Conservation (phyloP, 1,140 invertebrate genomes). For the Drosophila sp. region DNA sequence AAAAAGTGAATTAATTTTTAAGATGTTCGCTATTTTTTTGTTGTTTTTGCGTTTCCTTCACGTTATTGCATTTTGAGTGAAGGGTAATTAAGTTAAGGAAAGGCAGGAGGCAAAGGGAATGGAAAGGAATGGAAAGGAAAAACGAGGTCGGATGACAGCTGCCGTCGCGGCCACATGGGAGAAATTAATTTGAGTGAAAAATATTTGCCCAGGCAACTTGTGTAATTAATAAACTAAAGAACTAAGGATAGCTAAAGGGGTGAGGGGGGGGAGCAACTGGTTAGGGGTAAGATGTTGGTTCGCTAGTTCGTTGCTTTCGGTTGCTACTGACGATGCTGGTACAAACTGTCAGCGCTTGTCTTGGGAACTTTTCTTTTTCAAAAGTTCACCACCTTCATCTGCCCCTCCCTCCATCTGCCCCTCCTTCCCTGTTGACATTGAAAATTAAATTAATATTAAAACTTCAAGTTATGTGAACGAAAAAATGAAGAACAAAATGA, state of each 20-base stretch:
- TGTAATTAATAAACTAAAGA: constrained; percentile 75
- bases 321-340: constrained; percentile 24
- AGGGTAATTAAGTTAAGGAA: constrained; percentile 46
- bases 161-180: constrained; percentile 70
- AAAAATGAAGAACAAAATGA: background rate
- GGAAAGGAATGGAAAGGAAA: constrained; percentile 5
- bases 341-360: constrained; percentile 72
- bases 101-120: background rate
- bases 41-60: constrained; percentile 17
- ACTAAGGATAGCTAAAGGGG: constrained; percentile 1
- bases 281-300: background rate
- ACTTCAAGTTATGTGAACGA: constrained; percentile 4
- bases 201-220: constrained; percentile 74
- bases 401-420: constrained; percentile 14
- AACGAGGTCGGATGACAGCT: constrained; percentile 56
- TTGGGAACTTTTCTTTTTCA: constrained; percentile 48
- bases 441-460: constrained; percentile 45
- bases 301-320: constrained; percentile 3
- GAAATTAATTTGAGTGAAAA: constrained; percentile 80
- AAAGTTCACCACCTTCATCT: constrained; percentile 46
- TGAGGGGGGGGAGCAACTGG: constrained; percentile 1
- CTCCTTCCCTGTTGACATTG: constrained; percentile 24
- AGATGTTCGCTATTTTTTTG: background rate
- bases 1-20: constrained; percentile 11
- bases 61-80: constrained; percentile 43